Evolutionary conservation across 2,797 vertebrate species (phyloP).

Genomic region (Tapirus indicus): DNA sequence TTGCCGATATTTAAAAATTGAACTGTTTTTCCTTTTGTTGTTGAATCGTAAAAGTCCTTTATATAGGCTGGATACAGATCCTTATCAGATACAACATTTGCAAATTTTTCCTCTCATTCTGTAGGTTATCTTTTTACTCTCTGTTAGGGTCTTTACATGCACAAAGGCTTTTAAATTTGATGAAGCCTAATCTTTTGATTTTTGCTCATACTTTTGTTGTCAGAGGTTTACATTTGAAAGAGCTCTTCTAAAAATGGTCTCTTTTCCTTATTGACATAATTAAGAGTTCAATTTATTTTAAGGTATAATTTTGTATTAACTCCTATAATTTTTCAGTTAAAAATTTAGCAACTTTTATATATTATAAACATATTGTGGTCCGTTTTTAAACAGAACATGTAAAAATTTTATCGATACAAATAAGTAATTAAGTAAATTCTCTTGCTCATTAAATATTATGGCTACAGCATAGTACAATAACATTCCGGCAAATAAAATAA

Average conservation of each 20-base stretch:
- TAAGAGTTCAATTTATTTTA: background rate
- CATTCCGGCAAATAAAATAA: background rate
- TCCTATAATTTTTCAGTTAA: background rate
- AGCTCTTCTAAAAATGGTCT: background rate
- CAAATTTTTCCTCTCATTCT: background rate
- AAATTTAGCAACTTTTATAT: background rate
- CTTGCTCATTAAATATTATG: background rate
- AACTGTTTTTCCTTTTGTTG: background rate
- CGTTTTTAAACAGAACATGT: background rate
- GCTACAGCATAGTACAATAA: background rate
- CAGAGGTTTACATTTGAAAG: background rate
- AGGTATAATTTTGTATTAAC: background rate
- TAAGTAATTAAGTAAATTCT: background rate
- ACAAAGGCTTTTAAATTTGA: background rate
- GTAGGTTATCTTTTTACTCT: background rate
- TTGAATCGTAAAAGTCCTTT: background rate
- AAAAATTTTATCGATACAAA: background rate
- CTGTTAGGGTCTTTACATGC: background rate
- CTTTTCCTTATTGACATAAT: background rate
- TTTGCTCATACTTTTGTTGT: background rate
- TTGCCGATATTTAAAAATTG: background rate
- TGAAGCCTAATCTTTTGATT: background rate
- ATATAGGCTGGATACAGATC: background rate
- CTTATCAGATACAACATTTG: background rate
- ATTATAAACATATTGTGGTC: background rate